Percentiles rank a stretch among this genome's conserved stretches.
phyloP scores from a whole-genome alignment of 1,140 invertebrate genomes.

The Teleogryllus occipitalis region DNA sequence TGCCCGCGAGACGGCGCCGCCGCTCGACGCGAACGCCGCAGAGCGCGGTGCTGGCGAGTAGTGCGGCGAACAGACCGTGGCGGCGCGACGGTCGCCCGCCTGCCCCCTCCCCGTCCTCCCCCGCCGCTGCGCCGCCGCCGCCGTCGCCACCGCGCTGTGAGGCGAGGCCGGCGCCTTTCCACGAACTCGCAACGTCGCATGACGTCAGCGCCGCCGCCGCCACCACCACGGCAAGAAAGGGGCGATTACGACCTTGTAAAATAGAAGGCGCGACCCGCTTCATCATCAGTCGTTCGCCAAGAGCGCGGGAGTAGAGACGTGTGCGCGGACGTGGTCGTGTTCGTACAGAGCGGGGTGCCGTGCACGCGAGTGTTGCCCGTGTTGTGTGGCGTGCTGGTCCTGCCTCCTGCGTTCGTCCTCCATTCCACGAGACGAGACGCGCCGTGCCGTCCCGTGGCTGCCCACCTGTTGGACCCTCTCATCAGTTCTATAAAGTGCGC shows the following conservation, averaged over 20 bases:
- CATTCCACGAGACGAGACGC: too few relatives aligned
- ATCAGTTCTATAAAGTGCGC: neutral
- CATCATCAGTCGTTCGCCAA: neutral
- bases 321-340: neutral
- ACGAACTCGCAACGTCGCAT: conserved; percentile 14
- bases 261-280: neutral
- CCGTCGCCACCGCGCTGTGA: neutral
- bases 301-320: neutral
- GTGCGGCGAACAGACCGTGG: too few relatives aligned
- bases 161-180: neutral
- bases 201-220: conserved; percentile 9
- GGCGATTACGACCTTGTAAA: conserved; percentile 14
- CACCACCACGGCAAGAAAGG: neutral
- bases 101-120: neutral
- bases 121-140: neutral
- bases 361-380: neutral
- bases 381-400: too few relatives aligned
- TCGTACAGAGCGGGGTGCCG: neutral
- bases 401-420: too few relatives aligned
- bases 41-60: too few relatives aligned
- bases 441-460: neutral
- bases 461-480: neutral
- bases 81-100: neutral
- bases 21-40: too few relatives aligned
- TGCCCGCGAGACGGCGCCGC: too few relatives aligned